Evolutionary conservation across 2,113 vertebrate species (phyloP).

Genomic region (Pithys albifrons): DNA sequence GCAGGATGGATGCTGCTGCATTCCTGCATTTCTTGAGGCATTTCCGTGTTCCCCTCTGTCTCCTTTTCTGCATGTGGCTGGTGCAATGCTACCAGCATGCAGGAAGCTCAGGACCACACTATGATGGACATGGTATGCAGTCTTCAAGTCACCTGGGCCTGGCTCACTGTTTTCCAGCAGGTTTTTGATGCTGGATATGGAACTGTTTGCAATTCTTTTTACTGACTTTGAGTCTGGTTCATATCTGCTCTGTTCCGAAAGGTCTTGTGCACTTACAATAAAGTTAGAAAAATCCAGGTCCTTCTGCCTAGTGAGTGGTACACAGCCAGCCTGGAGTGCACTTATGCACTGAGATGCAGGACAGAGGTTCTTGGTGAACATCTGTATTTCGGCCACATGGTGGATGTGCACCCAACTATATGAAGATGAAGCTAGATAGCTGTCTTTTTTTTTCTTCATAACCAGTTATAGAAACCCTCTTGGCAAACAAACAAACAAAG

Average conservation of each 20-base stretch:
- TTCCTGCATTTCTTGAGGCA: neutral
- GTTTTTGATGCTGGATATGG: neutral
- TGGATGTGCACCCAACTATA: neutral
- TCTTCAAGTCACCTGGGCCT: neutral
- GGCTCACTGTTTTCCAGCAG: neutral
- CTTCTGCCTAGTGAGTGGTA: neutral
- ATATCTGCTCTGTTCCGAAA: neutral
- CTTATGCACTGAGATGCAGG: neutral
- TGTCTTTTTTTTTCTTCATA: neutral
- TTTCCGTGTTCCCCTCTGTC: neutral
- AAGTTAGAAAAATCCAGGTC: neutral
- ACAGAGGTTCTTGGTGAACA: neutral
- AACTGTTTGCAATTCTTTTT: neutral
- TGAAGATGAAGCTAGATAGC: neutral
- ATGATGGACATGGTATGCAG: neutral
- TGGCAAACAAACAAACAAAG: neutral
- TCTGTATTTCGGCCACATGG: neutral
- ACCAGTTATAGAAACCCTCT: neutral
- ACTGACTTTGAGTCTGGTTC: neutral
- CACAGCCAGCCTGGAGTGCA: neutral
- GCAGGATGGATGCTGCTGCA: neutral
- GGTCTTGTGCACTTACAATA: fast-evolving
- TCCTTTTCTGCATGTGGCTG: neutral
- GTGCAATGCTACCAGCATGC: neutral
- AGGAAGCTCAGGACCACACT: neutral